A percentile compares a stretch with the other conserved stretches of the same genome.
These are phyloP conservation scores for Gryllus longicercus DNA, from an alignment of 2,888 invertebrate genomes.

Conservation along the genomic window DNA sequence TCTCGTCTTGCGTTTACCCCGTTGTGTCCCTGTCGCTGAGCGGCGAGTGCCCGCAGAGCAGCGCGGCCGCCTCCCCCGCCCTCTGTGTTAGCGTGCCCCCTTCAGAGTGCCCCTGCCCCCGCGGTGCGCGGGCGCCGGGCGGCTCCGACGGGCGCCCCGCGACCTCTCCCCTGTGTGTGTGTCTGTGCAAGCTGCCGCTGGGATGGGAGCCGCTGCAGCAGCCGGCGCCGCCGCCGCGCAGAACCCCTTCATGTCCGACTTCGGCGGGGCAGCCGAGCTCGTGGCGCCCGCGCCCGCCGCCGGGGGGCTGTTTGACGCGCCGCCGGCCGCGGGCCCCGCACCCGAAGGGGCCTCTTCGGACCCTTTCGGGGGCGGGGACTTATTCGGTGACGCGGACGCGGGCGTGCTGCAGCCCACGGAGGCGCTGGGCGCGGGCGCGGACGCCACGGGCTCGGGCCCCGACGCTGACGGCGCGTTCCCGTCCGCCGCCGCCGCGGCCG, in stretches of 20 bases:
- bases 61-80: too few species aligned
- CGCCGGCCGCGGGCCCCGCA: conserved; percentile 25
- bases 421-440: conserved; percentile 42
- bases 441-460: not conserved
- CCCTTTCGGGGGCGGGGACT: conserved; percentile 26
- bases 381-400: conserved; percentile 39
- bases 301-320: conserved; percentile 33
- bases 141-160: not conserved
- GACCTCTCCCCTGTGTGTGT: conserved; percentile 30
- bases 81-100: too few species aligned
- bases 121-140: too few species aligned
- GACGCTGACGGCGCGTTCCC: conserved; percentile 25
- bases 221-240: conserved; percentile 51
- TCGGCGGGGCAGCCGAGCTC: conserved; percentile 37
- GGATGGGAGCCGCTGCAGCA: conserved; percentile 46
- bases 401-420: conserved; percentile 41
- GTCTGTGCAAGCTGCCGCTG: conserved; percentile 49
- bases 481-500: conserved; percentile 32
- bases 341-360: not conserved
- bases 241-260: conserved; percentile 64
- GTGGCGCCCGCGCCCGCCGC: conserved; percentile 29
- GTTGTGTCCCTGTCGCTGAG: too few species aligned
- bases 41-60: too few species aligned
- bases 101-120: too few species aligned
- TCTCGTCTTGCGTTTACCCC: too few species aligned